phyloP scores from a whole-genome alignment of 2,797 vertebrate genomes.

The Fundulus diaphanus region DNA sequence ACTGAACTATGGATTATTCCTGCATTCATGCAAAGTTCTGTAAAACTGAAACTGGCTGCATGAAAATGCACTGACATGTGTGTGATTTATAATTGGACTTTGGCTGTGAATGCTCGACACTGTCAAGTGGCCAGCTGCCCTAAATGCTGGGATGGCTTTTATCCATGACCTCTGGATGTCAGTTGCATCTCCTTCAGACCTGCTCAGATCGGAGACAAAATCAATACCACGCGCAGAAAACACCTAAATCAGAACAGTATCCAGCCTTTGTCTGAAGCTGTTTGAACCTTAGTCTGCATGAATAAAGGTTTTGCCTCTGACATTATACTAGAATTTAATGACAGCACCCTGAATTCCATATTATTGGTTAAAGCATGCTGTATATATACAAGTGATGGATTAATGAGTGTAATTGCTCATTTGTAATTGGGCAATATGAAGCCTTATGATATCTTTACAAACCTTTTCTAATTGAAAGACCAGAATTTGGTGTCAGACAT shows the following conservation, averaged over 20 bases:
- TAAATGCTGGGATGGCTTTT: slow-evolving; percentile 43
- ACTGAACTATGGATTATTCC: slow-evolving; percentile 6
- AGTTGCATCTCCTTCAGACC: slow-evolving; percentile 52
- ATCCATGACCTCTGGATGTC: slow-evolving; percentile 50
- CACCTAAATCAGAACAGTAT: slow-evolving; percentile 39
- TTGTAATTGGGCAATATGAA: too few species aligned
- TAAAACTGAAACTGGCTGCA: slow-evolving; percentile 28
- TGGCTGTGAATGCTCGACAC: slow-evolving; percentile 19
- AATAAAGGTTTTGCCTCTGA: background rate
- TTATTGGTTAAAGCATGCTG: slow-evolving; percentile 11
- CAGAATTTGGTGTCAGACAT: too few species aligned
- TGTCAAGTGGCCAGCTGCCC: slow-evolving; percentile 31
- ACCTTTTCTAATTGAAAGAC: too few species aligned
- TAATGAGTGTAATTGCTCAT: background rate
- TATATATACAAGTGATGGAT: background rate
- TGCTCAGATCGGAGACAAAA: slow-evolving; percentile 45
- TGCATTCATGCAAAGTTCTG: slow-evolving; percentile 18
- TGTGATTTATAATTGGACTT: slow-evolving; percentile 43
- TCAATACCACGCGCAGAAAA: slow-evolving; percentile 56
- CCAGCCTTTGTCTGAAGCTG: slow-evolving; percentile 20
- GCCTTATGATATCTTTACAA: too few species aligned
- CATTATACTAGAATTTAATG: too few species aligned
- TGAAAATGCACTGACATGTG: slow-evolving; percentile 33
- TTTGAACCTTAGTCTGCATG: slow-evolving; percentile 21
- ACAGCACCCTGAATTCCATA: slow-evolving; percentile 4